Evolutionary conservation across 2,113 vertebrate genomes (phyloP).

Genomic region (Phalacrocorax aristotelis): DNA sequence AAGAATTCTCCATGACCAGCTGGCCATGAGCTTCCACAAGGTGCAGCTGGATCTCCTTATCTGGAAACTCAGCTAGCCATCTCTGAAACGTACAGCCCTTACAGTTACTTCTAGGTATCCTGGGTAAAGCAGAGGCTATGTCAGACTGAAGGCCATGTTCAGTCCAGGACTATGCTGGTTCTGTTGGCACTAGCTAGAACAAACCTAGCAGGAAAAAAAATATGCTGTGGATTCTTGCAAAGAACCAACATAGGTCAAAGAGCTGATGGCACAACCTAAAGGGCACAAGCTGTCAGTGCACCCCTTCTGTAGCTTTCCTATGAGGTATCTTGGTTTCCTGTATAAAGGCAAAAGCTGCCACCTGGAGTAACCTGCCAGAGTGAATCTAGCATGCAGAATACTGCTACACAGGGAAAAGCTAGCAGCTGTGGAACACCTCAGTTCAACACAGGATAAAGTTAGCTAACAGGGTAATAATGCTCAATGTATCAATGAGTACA

Average conservation of each 20-base stretch:
- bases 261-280: background rate
- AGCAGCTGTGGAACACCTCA: background rate
- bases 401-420: background rate
- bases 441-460: background rate
- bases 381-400: background rate
- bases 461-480: background rate
- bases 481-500: background rate
- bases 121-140: conserved; percentile 11
- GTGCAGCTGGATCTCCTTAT: conserved; percentile 85
- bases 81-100: conserved; percentile 73
- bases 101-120: conserved; percentile 35
- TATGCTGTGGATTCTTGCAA: background rate
- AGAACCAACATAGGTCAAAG: background rate
- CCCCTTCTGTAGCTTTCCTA: background rate
- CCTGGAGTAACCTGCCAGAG: background rate
- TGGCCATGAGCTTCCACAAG: conserved; percentile 77
- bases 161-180: background rate
- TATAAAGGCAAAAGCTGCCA: background rate
- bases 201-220: background rate
- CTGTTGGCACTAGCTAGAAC: conserved; percentile 30
- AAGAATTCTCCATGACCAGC: conserved; percentile 79
- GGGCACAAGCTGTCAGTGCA: background rate
- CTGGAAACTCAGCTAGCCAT: conserved; percentile 82
- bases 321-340: background rate
- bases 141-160: conserved; percentile 27